Percentiles rank a stretch among this genome's conserved stretches.
Conservation (phyloP, 2,113 vertebrate genomes). For the Cromileptes altivelis region DNA sequence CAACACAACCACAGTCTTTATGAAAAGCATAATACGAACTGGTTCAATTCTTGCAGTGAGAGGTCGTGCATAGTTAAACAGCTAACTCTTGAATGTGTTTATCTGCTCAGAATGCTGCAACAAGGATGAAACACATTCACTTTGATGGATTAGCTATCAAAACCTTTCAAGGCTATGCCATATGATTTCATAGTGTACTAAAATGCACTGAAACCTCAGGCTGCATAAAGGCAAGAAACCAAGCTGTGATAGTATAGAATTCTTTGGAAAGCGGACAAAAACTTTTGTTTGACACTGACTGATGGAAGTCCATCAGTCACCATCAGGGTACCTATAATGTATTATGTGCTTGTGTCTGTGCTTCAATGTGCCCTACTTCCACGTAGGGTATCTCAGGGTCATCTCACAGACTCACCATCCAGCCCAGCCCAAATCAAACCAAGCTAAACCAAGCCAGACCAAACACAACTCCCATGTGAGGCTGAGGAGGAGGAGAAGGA, state of each 20-base stretch:
- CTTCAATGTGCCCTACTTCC: background rate
- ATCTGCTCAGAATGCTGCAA: slow-evolving; percentile 9
- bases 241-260: background rate
- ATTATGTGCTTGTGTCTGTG: background rate
- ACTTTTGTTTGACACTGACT: background rate
- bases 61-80: background rate
- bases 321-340: too few relatives aligned
- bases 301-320: background rate
- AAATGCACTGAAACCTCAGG: slow-evolving; percentile 25
- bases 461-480: slow-evolving; percentile 17
- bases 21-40: background rate
- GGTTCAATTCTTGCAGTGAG: slow-evolving; percentile 2
- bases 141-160: slow-evolving; percentile 27
- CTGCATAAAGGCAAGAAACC: slow-evolving; percentile 23
- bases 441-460: slow-evolving; percentile 7
- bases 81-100: background rate
- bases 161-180: background rate
- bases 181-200: background rate
- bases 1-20: background rate
- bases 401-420: slow-evolving; percentile 1
- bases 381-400: slow-evolving; percentile 24
- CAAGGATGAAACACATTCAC: slow-evolving; percentile 14
- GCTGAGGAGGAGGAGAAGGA: slow-evolving; percentile 10
- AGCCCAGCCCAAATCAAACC: slow-evolving; percentile 11
- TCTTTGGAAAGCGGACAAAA: slow-evolving; percentile 3